phyloP scores from a whole-genome alignment of 2,797 vertebrate species.

The Sebastolobus altivelis region DNA sequence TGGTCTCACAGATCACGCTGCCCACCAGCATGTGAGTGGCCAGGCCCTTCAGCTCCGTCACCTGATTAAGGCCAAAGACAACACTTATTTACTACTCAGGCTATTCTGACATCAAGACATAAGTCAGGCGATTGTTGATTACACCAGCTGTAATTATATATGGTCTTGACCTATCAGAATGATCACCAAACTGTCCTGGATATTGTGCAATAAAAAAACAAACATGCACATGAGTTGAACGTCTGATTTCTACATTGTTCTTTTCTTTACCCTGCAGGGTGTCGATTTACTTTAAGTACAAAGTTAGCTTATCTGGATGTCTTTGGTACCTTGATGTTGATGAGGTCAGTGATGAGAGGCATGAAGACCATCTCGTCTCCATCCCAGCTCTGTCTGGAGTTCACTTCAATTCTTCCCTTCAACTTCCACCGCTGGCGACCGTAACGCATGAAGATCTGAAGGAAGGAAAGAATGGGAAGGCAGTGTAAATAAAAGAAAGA shows the following conservation, averaged over 20 bases:
- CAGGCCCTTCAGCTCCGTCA: conserved; percentile 97
- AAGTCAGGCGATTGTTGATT: not conserved
- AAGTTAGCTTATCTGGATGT: not conserved
- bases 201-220: too few species aligned
- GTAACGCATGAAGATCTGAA: conserved; percentile 97
- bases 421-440: conserved; percentile 98
- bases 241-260: not conserved
- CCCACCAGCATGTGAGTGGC: conserved; percentile 97
- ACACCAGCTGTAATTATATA: not conserved
- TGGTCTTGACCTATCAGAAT: not conserved
- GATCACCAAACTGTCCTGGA: not conserved
- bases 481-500: not conserved
- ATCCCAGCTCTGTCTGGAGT: conserved; percentile 97
- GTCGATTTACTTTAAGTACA: not conserved
- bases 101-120: not conserved
- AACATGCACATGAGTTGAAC: not conserved
- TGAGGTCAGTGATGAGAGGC: conserved; percentile 93
- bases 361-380: conserved; percentile 96
- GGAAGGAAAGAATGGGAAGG: not conserved
- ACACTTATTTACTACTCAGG: not conserved
- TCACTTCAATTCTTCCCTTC: conserved; percentile 96
- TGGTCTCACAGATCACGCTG: conserved; percentile 97
- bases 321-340: conserved; percentile 95
- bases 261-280: not conserved
- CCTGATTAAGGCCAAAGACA: conserved; percentile 79